These are phyloP conservation scores for Pyrrhia umbra DNA, from an alignment of 2,888 invertebrate genomes.

Conservation along the genomic window DNA sequence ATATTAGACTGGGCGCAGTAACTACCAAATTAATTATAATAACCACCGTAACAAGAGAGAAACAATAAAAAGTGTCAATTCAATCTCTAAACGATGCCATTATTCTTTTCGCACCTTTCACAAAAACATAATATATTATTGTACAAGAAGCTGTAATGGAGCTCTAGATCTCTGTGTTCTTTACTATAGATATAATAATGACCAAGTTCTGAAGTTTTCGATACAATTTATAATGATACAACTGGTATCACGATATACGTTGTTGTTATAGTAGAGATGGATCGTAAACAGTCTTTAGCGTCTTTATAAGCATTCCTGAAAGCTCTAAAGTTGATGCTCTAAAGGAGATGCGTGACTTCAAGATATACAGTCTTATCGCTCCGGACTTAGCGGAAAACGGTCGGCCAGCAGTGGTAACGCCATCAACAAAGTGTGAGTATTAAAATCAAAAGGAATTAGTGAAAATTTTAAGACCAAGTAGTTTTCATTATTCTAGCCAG, in stretches of 20 bases:
- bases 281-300: constrained; percentile 51
- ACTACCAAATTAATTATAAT: neutral
- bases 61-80: neutral
- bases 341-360: constrained; percentile 39
- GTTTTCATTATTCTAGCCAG: too few species aligned
- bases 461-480: neutral
- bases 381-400: constrained; percentile 6
- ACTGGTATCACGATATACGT: constrained; percentile 13
- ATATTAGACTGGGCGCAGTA: too few species aligned
- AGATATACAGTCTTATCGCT: constrained; percentile 36
- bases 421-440: constrained; percentile 3
- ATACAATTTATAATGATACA: constrained; percentile 37
- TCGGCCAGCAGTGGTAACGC: constrained; percentile 9
- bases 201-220: constrained; percentile 24
- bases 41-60: neutral
- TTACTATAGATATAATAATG: constrained; percentile 23
- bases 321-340: constrained; percentile 46
- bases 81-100: neutral
- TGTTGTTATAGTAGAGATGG: constrained; percentile 44
- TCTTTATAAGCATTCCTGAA: constrained; percentile 47
- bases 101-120: constrained; percentile 14
- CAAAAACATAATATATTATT: constrained; percentile 2
- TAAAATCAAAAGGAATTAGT: neutral
- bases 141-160: constrained; percentile 28
- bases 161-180: constrained; percentile 32